Evolutionary conservation across 2,113 vertebrate species (phyloP), one percentile per base, ranked within the genome.

Genomic region (Erinaceus europaeus): DNA sequence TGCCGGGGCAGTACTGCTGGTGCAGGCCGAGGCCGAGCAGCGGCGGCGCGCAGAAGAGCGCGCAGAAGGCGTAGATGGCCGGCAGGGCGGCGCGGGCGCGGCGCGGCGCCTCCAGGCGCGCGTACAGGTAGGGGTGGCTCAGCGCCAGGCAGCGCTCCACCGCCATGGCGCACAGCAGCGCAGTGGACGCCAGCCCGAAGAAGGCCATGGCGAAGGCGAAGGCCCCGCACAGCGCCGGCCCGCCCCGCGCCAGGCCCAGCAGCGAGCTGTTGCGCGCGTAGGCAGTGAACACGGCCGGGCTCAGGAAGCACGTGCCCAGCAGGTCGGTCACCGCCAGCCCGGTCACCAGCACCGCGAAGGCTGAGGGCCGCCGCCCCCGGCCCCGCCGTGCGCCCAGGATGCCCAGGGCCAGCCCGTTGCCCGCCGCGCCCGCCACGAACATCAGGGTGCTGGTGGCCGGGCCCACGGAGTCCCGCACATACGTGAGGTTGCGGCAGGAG

Each of bases 61-160:
- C 71, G 12, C 97, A 97, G 89, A 98, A 98, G 46, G 96, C 34
- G 55, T 98, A 98, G 95, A 98, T 95, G 44, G 95, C 87, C 0
- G 98, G 94, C n/a, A 99, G 97, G 0, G 93, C 89, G 6, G 91
- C 74, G 91, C 98, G 98, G 79, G 98, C 98, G 17, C 95, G 92
- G 27, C 98, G 97, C 0, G 96, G 96, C 2, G 95, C 95, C 3
- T 98, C 96, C 90, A 97, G 97, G 53, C 97, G 97, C 0, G 98
- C 96, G 90, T 99, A 99, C 44, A 97, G 95, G 84, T 98, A 99
- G 0, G 98, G 98, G 94, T 98, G 98, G 93, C 98, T 98, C 95
- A 99, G 98, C n/a, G 98, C 98, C 92, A 98, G 96, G 95, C 98
- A 99, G 50, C 98, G 97, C 86, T 99, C 98, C 93, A 98, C 97